A percentile compares a stretch with the other conserved stretches of the same genome.
phyloP scores from a whole-genome alignment of 1,140 invertebrate genomes.

The Bombus terrestris region DNA sequence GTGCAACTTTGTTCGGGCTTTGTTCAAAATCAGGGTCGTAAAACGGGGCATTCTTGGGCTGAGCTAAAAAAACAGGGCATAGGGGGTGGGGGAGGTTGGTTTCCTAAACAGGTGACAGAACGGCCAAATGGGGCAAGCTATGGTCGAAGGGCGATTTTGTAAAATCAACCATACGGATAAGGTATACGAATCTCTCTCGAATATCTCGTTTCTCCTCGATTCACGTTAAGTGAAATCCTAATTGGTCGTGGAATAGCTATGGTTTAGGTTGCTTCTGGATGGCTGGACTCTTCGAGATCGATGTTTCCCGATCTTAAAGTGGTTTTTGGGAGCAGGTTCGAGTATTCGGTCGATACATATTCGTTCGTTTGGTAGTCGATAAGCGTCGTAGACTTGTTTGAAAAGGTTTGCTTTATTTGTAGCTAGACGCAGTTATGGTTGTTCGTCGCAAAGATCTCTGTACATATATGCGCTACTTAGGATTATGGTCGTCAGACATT shows the following conservation, averaged over 20 bases:
- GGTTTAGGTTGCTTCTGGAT: background rate
- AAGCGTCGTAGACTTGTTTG: background rate
- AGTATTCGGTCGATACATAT: too few relatives aligned
- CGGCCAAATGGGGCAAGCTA: background rate
- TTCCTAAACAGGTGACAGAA: background rate
- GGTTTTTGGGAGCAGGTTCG: background rate
- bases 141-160: conserved; percentile 21
- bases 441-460: too few relatives aligned
- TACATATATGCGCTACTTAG: too few relatives aligned
- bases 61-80: background rate
- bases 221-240: background rate
- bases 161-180: background rate
- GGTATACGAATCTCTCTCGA: conserved; percentile 11
- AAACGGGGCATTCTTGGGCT: conserved; percentile 23
- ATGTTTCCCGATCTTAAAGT: background rate
- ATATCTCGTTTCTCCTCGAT: conserved; percentile 26
- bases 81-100: background rate
- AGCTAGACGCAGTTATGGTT: too few relatives aligned
- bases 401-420: background rate
- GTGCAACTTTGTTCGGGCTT: conserved; percentile 74
- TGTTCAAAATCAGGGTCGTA: conserved; percentile 34
- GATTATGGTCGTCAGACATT: too few relatives aligned
- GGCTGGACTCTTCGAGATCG: background rate
- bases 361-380: background rate
- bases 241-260: background rate